These are phyloP conservation scores for Schrankia costaestrigalis DNA, from an alignment of 2,888 invertebrate species.

Conservation along the genomic window DNA sequence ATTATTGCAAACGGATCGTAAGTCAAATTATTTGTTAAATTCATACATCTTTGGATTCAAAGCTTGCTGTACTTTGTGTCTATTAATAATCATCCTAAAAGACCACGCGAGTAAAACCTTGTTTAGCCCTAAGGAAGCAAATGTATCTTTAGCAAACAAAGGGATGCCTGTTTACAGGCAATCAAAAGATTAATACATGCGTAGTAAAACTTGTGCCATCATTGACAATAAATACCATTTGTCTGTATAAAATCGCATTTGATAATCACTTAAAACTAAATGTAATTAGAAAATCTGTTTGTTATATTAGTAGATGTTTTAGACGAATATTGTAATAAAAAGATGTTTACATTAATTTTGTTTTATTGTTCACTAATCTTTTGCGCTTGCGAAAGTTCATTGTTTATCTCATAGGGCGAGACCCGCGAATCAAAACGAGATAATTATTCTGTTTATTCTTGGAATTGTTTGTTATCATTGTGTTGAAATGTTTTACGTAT, in stretches of 20 bases:
- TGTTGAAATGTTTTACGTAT: no score
- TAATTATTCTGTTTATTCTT: conserved; percentile 1
- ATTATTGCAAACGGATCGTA: no score
- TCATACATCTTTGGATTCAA: no score
- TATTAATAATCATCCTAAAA: no score
- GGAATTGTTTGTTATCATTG: not conserved
- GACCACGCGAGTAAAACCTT: no score
- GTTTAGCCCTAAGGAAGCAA: no score
- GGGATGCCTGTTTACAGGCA: no score
- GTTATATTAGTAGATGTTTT: conserved; percentile 16
- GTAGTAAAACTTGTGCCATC: conserved; percentile 27
- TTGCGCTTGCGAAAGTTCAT: conserved; percentile 18
- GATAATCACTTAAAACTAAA: not conserved
- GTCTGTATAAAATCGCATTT: no score
- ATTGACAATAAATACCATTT: conserved; percentile 48
- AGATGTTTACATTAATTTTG: conserved; percentile 29
- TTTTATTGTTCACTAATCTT: conserved; percentile 29
- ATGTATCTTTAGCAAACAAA: no score
- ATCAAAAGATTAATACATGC: no score
- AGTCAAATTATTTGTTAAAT: no score
- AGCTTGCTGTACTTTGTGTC: no score
- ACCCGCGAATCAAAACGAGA: conserved; percentile 24
- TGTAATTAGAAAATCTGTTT: not conserved
- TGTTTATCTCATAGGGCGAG: conserved; percentile 30
- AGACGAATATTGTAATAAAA: conserved; percentile 39